These are phyloP conservation scores for Campoplex capitator DNA, from an alignment of 2,888 invertebrate species.

Conservation along the genomic window DNA sequence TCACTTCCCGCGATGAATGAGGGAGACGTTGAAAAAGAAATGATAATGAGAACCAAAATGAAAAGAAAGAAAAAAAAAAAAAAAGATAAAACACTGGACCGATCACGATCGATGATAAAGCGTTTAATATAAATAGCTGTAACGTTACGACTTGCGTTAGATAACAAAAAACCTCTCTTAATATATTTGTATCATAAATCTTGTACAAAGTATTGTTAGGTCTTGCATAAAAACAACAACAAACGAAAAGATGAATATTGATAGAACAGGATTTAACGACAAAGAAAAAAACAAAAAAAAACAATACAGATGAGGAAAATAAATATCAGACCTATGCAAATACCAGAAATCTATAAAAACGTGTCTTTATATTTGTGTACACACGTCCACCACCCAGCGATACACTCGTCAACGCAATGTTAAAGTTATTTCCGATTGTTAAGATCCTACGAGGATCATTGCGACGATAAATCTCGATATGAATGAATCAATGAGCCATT, in stretches of 20 bases:
- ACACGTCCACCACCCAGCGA: slow-evolving; percentile 22
- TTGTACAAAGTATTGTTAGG: slow-evolving; percentile 84
- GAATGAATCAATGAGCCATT: slow-evolving; percentile 39
- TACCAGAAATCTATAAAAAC: slow-evolving; percentile 3
- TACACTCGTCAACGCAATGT: slow-evolving; percentile 71
- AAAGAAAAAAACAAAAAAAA: no score
- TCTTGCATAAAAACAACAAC: slow-evolving; percentile 63
- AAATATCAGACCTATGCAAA: slow-evolving; percentile 5
- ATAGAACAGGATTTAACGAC: not conserved
- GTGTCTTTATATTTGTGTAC: slow-evolving; percentile 18
- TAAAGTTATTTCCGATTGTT: slow-evolving; percentile 74
- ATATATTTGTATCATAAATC: slow-evolving; percentile 84
- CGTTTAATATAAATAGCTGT: slow-evolving; percentile 56
- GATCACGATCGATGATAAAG: slow-evolving; percentile 42
- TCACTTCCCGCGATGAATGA: not conserved
- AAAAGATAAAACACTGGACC: slow-evolving; percentile 13
- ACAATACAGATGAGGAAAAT: not conserved
- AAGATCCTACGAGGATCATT: slow-evolving; percentile 64
- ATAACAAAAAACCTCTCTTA: slow-evolving; percentile 77
- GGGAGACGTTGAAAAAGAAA: slow-evolving; percentile 5
- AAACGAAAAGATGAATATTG: slow-evolving; percentile 20
- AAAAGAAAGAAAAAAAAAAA: slow-evolving; percentile 18
- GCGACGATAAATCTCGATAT: not conserved
- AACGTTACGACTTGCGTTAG: slow-evolving; percentile 55
- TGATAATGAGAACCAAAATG: slow-evolving; percentile 22